These are phyloP conservation scores for Lochmaea crataegi DNA, from an alignment of 2,888 invertebrate genomes.

Conservation along the genomic window DNA sequence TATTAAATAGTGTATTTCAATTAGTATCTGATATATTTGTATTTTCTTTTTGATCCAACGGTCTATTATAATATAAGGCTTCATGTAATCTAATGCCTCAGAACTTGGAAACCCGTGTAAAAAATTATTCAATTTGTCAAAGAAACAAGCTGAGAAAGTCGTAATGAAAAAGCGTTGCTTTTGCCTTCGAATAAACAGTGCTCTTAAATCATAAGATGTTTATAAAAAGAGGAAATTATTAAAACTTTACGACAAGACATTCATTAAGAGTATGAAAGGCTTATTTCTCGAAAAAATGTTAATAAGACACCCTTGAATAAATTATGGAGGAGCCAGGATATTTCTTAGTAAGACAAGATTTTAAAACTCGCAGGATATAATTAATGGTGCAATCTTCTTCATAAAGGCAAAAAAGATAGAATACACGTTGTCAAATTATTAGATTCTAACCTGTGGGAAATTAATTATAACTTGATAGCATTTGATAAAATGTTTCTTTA, in stretches of 20 bases:
- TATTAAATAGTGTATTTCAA: no score
- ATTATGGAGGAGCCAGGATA: constrained; percentile 14
- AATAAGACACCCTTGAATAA: constrained; percentile 31
- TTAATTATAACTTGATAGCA: no score
- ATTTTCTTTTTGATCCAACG: background rate
- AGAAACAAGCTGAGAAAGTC: constrained; percentile 16
- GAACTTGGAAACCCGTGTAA: background rate
- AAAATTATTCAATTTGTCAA: background rate
- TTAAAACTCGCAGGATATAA: constrained; percentile 8
- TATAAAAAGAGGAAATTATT: constrained; percentile 25
- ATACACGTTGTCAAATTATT: background rate
- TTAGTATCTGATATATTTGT: background rate
- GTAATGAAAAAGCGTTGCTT: constrained; percentile 14
- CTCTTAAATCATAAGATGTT: constrained; percentile 14
- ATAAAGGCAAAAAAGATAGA: background rate
- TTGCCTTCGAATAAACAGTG: constrained; percentile 6
- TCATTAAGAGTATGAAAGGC: constrained; percentile 16
- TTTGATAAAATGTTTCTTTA: no score
- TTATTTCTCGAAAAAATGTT: constrained; percentile 23
- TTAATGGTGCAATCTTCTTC: constrained; percentile 21
- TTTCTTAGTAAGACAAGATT: constrained; percentile 1
- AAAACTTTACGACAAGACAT: constrained; percentile 22
- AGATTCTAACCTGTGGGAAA: background rate
- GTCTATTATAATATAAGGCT: background rate
- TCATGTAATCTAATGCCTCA: background rate